Percentiles rank a stretch among this genome's conserved stretches.
phyloP scores from a whole-genome alignment of 2,113 vertebrate genomes.

The Tragelaphus buxtoni region DNA sequence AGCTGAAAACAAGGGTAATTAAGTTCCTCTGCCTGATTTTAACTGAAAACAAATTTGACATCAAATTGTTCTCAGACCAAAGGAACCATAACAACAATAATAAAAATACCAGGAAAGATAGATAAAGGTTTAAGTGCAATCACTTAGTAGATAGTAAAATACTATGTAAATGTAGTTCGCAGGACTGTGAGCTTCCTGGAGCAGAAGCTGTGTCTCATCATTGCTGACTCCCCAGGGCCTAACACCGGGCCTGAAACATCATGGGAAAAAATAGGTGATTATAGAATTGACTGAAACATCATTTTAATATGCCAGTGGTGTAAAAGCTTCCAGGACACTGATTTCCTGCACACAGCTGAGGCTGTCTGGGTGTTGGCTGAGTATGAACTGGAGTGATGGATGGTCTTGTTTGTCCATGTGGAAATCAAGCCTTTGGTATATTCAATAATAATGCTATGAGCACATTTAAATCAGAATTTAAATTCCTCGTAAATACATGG shows the following conservation, averaged over 20 bases:
- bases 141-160: neutral
- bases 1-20: neutral
- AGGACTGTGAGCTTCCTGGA: neutral
- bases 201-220: neutral
- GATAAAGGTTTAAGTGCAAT: neutral
- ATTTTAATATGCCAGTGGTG: neutral
- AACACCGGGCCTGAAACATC: neutral
- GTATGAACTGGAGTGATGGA: neutral
- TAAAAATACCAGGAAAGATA: neutral
- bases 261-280: neutral
- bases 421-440: slow-evolving; percentile 1
- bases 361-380: neutral
- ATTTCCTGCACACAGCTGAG: neutral
- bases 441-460: slow-evolving; percentile 22
- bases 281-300: neutral
- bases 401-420: neutral
- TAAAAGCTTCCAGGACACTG: neutral
- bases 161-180: neutral
- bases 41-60: neutral
- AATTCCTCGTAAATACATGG: slow-evolving; percentile 24
- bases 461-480: slow-evolving; percentile 46
- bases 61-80: neutral
- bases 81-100: neutral
- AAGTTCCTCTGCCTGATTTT: slow-evolving; percentile 18
- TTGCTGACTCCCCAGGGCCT: neutral